Base-by-base conservation (phyloP, 2,113 vertebrate species). In the Marcusenius ussheri region DNA sequence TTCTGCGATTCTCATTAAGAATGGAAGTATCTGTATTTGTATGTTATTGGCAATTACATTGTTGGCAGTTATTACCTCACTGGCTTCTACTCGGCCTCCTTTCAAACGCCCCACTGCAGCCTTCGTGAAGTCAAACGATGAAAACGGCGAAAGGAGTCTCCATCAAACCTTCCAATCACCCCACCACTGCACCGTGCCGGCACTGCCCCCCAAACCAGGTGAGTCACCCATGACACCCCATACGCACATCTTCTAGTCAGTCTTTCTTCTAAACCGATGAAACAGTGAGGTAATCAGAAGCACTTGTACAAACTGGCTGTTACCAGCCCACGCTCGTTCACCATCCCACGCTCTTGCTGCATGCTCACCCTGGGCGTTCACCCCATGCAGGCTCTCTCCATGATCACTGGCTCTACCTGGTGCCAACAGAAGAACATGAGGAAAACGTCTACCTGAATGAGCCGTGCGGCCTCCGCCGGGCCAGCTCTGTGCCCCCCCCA, bases 111-210 rank as follows among this genome's bases (percentile, higher is more conserved):
- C 93, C 58, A 90, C 39, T 8, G 86, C 93, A 98, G 97, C 96
- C 2, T 96, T 96, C 45, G 93, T 96, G 92, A 95, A 96, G 3
- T 94, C 93, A 8, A 96, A 97, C 83, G 94, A 94, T 89, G 97
- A 97, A 94, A 97, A 95, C 0, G 96, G 97, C 27, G 96, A 97
- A 89, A 93, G 89, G 90, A 96, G 94, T 17, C 94, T 96, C 4
- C 96, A 96, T 92, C 95, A 94, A 45, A 95, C 95, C 46, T 95
- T 93, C 0, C 85, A 91, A 24, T 94, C 93, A 89, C 94, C 94
- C 11, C 92, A 95, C 35, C 92, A 93, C 13, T 93, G 91, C 88
- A 4, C 39, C 15, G 93, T 93, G 51, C 95, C 95, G 0, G 92
- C 93, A 77, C 93, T 95, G 74, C 95, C 95, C 56, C 94, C 95